phyloP scores from a whole-genome alignment of 2,797 vertebrate genomes.

The Parauchenoglanis ngamensis region DNA sequence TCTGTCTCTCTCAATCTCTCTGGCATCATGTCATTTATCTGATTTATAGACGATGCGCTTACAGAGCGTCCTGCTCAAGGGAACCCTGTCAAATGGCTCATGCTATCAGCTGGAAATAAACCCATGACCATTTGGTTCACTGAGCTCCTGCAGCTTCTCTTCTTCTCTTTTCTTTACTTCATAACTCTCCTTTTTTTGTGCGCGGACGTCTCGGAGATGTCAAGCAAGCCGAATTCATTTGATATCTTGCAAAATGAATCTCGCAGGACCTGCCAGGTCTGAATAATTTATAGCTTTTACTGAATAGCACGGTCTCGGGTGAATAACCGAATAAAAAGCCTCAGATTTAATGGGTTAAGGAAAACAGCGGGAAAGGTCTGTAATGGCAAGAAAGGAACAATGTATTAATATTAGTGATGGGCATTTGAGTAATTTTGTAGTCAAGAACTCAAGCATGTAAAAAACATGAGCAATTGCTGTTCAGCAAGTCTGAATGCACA shows the following conservation, averaged over 20 bases:
- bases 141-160: neutral
- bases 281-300: conserved; percentile 23
- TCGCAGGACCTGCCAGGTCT: neutral
- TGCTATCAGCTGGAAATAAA: conserved; percentile 34
- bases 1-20: neutral
- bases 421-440: neutral
- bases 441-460: neutral
- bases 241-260: conserved; percentile 15
- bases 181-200: neutral
- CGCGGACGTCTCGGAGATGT: neutral
- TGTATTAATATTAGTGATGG: neutral
- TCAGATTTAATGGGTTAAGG: neutral
- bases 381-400: neutral
- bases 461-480: neutral
- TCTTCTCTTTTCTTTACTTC: conserved; percentile 3
- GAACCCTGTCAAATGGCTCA: conserved; percentile 2
- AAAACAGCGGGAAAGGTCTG: neutral
- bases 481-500: neutral
- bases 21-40: neutral
- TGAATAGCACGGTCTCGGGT: neutral
- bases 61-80: neutral
- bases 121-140: neutral
- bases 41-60: neutral
- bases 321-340: conserved; percentile 1
- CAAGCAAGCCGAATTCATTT: conserved; percentile 26